These are phyloP conservation scores for Caloenas nicobarica DNA, from an alignment of 2,113 vertebrate species.

Conservation along the genomic window DNA sequence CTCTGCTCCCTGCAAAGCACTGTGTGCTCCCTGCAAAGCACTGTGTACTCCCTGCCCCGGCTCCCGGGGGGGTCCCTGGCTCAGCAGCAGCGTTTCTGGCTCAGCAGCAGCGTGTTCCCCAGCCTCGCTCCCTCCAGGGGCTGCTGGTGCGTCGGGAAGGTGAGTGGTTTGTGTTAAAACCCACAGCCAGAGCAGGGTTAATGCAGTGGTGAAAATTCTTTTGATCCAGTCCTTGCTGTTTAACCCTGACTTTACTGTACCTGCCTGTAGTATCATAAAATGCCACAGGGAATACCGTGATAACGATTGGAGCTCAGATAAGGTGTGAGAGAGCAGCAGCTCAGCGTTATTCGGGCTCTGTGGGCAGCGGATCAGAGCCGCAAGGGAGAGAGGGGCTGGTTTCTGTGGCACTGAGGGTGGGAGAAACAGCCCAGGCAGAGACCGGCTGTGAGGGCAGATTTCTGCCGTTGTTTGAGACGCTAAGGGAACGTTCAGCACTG, in stretches of 20 bases:
- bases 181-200: too few species aligned
- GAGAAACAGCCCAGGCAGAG: accelerated
- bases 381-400: not conserved
- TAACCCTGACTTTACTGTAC: not conserved
- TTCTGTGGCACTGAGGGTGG: not conserved
- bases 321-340: too few species aligned
- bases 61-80: too few species aligned
- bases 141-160: not conserved
- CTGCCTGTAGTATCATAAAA: too few species aligned
- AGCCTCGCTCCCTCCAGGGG: too few species aligned
- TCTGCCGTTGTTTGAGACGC: accelerated
- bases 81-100: too few species aligned
- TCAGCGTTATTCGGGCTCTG: accelerated
- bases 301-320: too few species aligned
- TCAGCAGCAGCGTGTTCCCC: too few species aligned
- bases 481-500: not conserved
- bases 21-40: too few species aligned
- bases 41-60: too few species aligned
- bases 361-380: not conserved
- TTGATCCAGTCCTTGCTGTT: not conserved
- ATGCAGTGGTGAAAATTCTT: not conserved
- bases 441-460: accelerated
- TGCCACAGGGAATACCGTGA: accelerated
- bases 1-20: too few species aligned
- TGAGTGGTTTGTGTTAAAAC: too few species aligned